These are phyloP conservation scores for Perca schrenkii DNA, from an alignment of 2,113 vertebrate genomes.

Conservation along the genomic window DNA sequence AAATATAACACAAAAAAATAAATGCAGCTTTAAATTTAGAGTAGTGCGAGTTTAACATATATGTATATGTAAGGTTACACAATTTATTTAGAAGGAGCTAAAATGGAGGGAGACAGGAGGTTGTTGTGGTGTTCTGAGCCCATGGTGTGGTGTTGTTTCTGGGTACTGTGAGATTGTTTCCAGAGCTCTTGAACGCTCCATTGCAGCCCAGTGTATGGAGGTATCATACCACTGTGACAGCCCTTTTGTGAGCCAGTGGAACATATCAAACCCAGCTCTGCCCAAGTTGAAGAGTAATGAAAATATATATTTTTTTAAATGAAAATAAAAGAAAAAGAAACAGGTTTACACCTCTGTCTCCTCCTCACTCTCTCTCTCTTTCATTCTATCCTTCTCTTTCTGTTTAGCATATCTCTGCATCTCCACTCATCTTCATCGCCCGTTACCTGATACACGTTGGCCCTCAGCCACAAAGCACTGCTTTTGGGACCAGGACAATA, in stretches of 20 bases:
- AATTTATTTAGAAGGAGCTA: background rate
- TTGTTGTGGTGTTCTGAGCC: constrained; percentile 21
- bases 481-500: constrained; percentile 70
- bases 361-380: constrained; percentile 50
- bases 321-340: constrained; percentile 29
- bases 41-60: background rate
- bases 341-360: constrained; percentile 26
- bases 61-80: background rate
- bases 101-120: background rate
- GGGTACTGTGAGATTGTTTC: constrained; percentile 70
- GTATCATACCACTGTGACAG: constrained; percentile 72
- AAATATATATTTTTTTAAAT: constrained; percentile 52
- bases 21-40: background rate
- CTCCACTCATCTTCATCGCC: constrained; percentile 52
- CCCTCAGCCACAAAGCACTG: constrained; percentile 62
- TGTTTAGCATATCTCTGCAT: constrained; percentile 37
- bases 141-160: constrained; percentile 34
- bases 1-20: background rate
- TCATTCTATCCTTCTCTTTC: constrained; percentile 20
- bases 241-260: constrained; percentile 68
- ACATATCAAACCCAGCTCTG: constrained; percentile 73
- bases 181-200: constrained; percentile 64
- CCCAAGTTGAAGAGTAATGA: constrained; percentile 67
- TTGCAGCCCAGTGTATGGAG: constrained; percentile 62
- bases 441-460: constrained; percentile 79